Percentiles rank a stretch among this genome's conserved stretches.
Evolutionary conservation across 1,140 invertebrate genomes (phyloP).

Genomic region (Dermatophagoides farinae): DNA sequence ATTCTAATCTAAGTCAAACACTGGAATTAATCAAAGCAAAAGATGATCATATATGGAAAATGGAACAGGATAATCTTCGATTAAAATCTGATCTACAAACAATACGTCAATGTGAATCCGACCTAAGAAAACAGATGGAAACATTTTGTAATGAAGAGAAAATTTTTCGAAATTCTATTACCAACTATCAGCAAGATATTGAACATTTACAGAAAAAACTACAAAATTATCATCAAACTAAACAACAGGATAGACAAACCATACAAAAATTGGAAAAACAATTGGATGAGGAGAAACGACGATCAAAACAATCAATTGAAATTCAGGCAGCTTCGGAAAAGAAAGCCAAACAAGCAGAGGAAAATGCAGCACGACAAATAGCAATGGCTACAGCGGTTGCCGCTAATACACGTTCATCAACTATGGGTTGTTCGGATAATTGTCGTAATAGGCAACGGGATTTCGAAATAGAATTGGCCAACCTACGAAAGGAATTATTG

Average conservation of each 20-base stretch:
- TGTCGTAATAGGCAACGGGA: conserved; percentile 51
- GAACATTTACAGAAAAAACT: conserved; percentile 55
- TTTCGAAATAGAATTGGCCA: conserved; percentile 53
- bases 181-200: conserved; percentile 55
- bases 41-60: conserved; percentile 24
- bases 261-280: conserved; percentile 52
- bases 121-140: conserved; percentile 55
- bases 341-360: conserved; percentile 43
- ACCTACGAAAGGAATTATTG: conserved; percentile 48
- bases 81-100: conserved; percentile 48
- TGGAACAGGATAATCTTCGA: conserved; percentile 52
- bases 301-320: conserved; percentile 43
- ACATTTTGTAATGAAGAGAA: conserved; percentile 43
- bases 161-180: conserved; percentile 46
- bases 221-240: conserved; percentile 43
- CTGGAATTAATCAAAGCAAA: conserved; percentile 12
- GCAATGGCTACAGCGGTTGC: conserved; percentile 31
- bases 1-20: not conserved
- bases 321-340: conserved; percentile 51
- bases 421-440: conserved; percentile 38
- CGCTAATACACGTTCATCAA: too few relatives aligned
- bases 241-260: conserved; percentile 54
- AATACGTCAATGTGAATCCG: conserved; percentile 53
- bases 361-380: conserved; percentile 34
- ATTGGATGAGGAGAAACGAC: conserved; percentile 57